phyloP scores from a whole-genome alignment of 2,113 vertebrate species.

The Zosterops japonicus region DNA sequence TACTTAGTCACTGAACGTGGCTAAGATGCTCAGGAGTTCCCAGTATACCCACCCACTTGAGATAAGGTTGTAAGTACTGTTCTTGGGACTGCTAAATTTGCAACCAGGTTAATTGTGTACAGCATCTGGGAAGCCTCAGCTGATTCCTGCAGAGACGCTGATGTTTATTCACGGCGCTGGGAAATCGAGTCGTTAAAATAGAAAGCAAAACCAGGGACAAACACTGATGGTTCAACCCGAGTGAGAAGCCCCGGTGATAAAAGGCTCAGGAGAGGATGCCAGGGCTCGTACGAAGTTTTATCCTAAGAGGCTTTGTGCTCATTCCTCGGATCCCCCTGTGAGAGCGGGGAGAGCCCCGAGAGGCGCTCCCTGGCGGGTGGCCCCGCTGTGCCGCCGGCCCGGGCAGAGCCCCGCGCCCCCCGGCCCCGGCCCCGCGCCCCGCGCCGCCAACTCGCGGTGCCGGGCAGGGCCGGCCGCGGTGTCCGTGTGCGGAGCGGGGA shows the following conservation, averaged over 20 bases:
- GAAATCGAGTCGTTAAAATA: neutral
- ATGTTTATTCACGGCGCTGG: neutral
- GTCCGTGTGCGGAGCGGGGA: neutral
- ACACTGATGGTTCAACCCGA: neutral
- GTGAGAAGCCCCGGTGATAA: neutral
- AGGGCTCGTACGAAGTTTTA: neutral
- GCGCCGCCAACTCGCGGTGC: neutral
- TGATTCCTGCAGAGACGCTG: neutral
- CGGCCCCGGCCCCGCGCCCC: neutral
- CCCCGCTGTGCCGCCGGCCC: fast-evolving
- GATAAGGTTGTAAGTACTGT: neutral
- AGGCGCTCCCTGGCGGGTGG: neutral
- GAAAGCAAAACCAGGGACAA: neutral
- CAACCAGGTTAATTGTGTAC: neutral
- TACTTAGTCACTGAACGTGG: neutral
- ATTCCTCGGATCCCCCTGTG: neutral
- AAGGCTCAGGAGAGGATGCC: neutral
- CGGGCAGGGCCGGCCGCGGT: fast-evolving
- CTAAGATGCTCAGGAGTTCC: neutral
- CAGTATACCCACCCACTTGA: neutral
- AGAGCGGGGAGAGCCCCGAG: neutral
- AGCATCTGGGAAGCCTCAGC: neutral
- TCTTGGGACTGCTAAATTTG: neutral
- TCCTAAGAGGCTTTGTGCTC: neutral
- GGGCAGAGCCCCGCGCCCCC: no score